Conservation (phyloP, 2,113 vertebrate genomes). For the Xiphophorus maculatus region DNA sequence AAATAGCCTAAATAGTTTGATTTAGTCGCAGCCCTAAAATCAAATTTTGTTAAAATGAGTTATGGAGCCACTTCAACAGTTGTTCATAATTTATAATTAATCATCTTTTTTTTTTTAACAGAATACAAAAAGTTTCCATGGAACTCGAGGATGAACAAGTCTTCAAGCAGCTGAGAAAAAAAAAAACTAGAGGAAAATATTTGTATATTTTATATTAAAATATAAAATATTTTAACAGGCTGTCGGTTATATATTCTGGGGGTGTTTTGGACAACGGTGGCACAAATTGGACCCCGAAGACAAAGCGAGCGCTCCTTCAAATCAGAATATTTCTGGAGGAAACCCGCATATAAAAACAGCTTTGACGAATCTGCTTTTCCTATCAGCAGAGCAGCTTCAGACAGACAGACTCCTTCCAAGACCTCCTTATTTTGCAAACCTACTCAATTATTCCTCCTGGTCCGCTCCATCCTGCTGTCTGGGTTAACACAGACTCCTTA, state of each 20-base stretch:
- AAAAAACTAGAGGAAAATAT: not conserved
- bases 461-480: conserved; percentile 46
- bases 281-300: not conserved
- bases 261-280: not conserved
- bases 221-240: no score
- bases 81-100: no score
- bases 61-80: no score
- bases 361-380: not conserved
- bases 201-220: no score
- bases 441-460: conserved; percentile 29
- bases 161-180: not conserved
- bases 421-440: not conserved
- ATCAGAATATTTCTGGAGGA: not conserved
- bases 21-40: no score
- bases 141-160: not conserved
- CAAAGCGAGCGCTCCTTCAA: not conserved
- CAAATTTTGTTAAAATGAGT: no score
- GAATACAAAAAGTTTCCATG: not conserved
- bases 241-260: not conserved
- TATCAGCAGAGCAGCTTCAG: not conserved
- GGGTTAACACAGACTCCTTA: conserved; percentile 35
- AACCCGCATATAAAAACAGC: conserved; percentile 6
- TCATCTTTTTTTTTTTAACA: not conserved
- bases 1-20: no score
- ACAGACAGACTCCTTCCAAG: not conserved